Evolutionary conservation across 2,797 vertebrate species (phyloP), one percentile per base, ranked within the genome.

Genomic region (Heteromormyrus szaboi): DNA sequence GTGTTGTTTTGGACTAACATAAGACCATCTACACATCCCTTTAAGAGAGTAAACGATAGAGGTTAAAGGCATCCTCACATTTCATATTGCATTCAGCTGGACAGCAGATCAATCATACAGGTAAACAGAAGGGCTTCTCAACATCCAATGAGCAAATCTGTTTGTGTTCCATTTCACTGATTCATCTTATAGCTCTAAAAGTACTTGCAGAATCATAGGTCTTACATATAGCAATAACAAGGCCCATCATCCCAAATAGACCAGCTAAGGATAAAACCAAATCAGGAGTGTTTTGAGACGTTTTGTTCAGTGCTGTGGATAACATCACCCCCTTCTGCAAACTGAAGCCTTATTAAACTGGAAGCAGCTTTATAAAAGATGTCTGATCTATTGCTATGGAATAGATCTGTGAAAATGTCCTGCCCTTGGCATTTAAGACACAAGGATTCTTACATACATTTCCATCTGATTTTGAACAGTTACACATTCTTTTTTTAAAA

Each of bases 1-100:
- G 94, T 95, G 96, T 93, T 95, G 96, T 96, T 96, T 96, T 93
- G 96, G 95, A 96, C 96, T 96, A 92, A 96, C 96, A 93, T 94
- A 96, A 95, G 96, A 96, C 94, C 94, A 95, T 95, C 95, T 97
- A 95, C 95, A 95, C 93, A 96, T 94, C 89, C 96, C 96, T 97
- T 97, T 91, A 96, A 96, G 90, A 96, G 94, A 97, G 93, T 95
- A 95, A 93, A 96, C 92, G 88, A 94, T 93, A 65, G 17, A 95
- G 90, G 94, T 96, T 95, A 95, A 95, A 72, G 93, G 91, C 92
- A 95, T 87, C 90, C 85, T 91, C 89, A 92, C 89, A 81, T 76
- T n/a, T 37, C 6, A 56, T 7, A n/a, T 17, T 19, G 14, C 29
- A 83, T 44, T 83, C 41, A 87, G 56, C 50, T 51, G 22, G 48